phyloP scores from a whole-genome alignment of 1,140 invertebrate species.

The Procambarus virginalis region DNA sequence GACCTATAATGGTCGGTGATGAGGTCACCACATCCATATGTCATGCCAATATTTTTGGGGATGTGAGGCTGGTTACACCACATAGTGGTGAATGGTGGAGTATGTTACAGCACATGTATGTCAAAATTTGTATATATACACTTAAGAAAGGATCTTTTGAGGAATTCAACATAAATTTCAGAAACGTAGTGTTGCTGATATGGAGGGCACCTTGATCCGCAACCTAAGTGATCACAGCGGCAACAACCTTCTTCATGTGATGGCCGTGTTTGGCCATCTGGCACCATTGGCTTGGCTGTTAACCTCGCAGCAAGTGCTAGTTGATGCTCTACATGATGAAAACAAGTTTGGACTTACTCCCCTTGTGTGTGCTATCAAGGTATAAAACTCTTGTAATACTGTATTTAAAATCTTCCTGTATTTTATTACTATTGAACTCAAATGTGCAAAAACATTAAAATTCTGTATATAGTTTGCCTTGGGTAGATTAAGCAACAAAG shows the following conservation, averaged over 20 bases:
- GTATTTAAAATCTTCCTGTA: neutral
- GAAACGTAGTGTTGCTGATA: conserved; percentile 73
- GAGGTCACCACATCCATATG: too few species aligned
- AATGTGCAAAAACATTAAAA: too few species aligned
- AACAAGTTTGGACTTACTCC: conserved; percentile 74
- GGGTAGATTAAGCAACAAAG: too few species aligned
- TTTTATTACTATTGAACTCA: neutral
- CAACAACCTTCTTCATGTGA: conserved; percentile 75
- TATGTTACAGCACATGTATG: too few species aligned
- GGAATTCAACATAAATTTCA: conserved; percentile 43
- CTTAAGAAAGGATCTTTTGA: neutral
- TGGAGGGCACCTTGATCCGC: conserved; percentile 74
- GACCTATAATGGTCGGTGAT: too few species aligned
- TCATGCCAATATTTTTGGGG: too few species aligned
- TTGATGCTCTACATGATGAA: conserved; percentile 74
- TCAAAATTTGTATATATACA: too few species aligned
- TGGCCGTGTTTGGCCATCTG: conserved; percentile 73
- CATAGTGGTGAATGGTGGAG: too few species aligned
- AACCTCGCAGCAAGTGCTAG: conserved; percentile 70
- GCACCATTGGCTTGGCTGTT: conserved; percentile 74
- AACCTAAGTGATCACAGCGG: conserved; percentile 75
- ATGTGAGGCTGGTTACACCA: too few species aligned
- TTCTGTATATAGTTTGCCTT: too few species aligned
- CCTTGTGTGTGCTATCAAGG: conserved; percentile 74
- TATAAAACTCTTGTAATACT: conserved; percentile 63